Evolutionary conservation across 2,797 vertebrate genomes (phyloP), one percentile per base, ranked within the genome.

Genomic region (Etheostoma nigrum): DNA sequence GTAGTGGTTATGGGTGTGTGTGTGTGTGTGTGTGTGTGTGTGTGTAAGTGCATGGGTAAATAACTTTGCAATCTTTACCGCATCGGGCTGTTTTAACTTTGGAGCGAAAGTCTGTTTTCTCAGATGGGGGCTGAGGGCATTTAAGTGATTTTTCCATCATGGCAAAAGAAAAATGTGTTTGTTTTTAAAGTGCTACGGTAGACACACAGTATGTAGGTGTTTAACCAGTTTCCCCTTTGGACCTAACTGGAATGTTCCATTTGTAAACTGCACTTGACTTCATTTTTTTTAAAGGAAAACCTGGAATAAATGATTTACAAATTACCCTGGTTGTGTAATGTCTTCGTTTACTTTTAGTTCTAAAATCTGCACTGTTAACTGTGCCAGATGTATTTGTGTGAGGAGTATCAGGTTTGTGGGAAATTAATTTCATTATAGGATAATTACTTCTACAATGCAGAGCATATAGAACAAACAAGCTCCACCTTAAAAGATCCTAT

Each of bases 21-120:
- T 64, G 57, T 62, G 66, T 81, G 42, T 40, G 52, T 58, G 55
- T 1, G 25, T 54, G 55, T 1, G 25, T 1, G 10, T 55, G 54
- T 54, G 55, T 2, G 25, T 72, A 47, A 83, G 72, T 78, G 79
- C 52, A 73, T 44, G 69, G 13, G 3, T 60, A 51, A 57, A n/a
- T 66, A 42, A 54, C 25, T 74, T 47, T 74, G 67, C 3, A 5
- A 40, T 40, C n/a, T 70, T 21, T 30, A 2, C 33, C 27, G 57
- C 74, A 74, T 51, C 19, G n/a, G 67, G 76, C 59, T 80, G 58
- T 52, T 68, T 68, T 40, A 19, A 49, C 52, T 40, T 51, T 67
- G 27, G 8, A 3, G 5, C 72, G 58, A 64, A 45, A 86, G 71
- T 72, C 25, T 70, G 61, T 88, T 76, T 49, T 84, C n/a, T 79